Evolutionary conservation across 1,140 invertebrate species (phyloP).

Genomic region (Danaus plexippus): DNA sequence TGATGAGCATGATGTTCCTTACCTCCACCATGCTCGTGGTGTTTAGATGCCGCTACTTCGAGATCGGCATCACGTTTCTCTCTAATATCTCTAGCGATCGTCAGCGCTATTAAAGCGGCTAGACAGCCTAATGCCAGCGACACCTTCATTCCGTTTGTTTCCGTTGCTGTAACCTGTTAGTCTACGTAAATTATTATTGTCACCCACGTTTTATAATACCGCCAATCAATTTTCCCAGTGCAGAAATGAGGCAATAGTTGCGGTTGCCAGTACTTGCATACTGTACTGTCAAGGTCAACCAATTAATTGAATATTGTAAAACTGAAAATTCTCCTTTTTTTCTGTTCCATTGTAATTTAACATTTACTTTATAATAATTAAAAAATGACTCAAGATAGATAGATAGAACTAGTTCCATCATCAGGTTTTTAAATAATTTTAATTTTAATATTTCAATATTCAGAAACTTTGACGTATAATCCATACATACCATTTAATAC

Average conservation of each 20-base stretch:
- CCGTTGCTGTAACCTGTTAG: conserved; percentile 29
- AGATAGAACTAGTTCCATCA: too few relatives aligned
- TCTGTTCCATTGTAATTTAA: background rate
- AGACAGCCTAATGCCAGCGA: conserved; percentile 36
- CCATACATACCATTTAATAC: too few relatives aligned
- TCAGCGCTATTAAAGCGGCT: conserved; percentile 33
- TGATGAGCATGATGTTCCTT: conserved; percentile 66
- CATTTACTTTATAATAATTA: too few relatives aligned
- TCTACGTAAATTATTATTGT: conserved; percentile 35
- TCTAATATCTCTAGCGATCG: conserved; percentile 33
- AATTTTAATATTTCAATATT: too few relatives aligned
- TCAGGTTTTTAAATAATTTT: too few relatives aligned
- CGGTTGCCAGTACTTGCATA: conserved; percentile 30
- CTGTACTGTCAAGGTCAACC: conserved; percentile 44
- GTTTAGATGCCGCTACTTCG: conserved; percentile 42
- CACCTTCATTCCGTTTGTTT: conserved; percentile 41
- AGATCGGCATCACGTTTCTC: conserved; percentile 47
- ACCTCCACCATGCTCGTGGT: conserved; percentile 60
- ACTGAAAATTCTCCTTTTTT: background rate
- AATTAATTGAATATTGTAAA: conserved; percentile 20
- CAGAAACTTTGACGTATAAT: too few relatives aligned
- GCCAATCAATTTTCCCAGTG: conserved; percentile 40
- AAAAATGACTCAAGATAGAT: too few relatives aligned
- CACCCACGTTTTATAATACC: conserved; percentile 54
- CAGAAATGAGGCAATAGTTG: conserved; percentile 45